These are phyloP conservation scores for Arnoldichthys spilopterus DNA, from an alignment of 2,797 vertebrate genomes.

Conservation along the genomic window DNA sequence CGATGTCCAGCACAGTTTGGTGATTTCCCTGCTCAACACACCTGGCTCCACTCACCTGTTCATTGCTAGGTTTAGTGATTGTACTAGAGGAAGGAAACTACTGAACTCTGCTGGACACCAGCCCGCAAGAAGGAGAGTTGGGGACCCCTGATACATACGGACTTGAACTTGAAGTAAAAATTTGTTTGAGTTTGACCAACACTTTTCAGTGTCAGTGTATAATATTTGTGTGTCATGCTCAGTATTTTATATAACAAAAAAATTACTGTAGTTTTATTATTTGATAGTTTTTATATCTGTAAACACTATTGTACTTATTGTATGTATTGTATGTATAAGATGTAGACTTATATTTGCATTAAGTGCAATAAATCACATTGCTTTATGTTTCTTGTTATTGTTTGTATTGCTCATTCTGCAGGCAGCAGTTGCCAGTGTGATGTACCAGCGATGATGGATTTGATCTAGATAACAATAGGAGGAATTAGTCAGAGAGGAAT, in stretches of 20 bases:
- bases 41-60: too few species aligned
- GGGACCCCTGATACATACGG: too few species aligned
- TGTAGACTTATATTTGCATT: conserved; percentile 43
- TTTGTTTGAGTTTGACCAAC: not conserved
- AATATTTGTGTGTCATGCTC: conserved; percentile 33
- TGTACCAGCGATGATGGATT: conserved; percentile 46
- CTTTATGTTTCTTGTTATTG: conserved; percentile 40
- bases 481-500: conserved; percentile 60
- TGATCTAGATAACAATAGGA: conserved; percentile 62
- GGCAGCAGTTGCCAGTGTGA: conserved; percentile 45
- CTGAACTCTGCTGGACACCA: too few species aligned
- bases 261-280: not conserved
- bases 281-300: not conserved
- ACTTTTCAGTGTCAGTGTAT: conserved; percentile 12
- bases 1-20: too few species aligned
- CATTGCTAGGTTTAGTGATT: too few species aligned
- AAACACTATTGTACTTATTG: conserved; percentile 27
- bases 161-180: too few species aligned
- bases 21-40: too few species aligned
- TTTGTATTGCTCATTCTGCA: conserved; percentile 29
- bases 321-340: conserved; percentile 10
- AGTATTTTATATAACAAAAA: conserved; percentile 27
- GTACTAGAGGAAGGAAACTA: too few species aligned
- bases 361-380: conserved; percentile 46
- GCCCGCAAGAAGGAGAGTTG: too few species aligned